Evolutionary conservation across 2,888 invertebrate genomes (phyloP).

Genomic region (Nasonia oneida): DNA sequence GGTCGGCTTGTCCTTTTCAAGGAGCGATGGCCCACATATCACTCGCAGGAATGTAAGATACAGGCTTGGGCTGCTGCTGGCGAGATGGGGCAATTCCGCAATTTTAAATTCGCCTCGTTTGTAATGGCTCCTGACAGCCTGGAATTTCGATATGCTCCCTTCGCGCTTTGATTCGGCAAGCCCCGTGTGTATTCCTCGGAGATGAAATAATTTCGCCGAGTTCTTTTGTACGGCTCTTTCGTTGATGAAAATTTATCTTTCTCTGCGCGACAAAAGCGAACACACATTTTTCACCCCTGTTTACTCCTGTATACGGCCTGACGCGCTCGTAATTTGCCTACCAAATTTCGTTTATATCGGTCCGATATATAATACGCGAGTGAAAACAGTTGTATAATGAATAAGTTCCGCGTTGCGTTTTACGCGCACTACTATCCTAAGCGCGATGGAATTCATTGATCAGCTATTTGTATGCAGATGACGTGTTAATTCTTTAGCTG

Average conservation of each 20-base stretch:
- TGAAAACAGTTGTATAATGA: background rate
- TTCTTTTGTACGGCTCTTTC: background rate
- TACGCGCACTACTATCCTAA: background rate
- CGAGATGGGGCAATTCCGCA: background rate
- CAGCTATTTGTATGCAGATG: background rate
- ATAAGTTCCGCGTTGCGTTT: background rate
- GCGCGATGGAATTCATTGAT: background rate
- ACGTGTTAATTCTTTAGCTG: too few relatives aligned
- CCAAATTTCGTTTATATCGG: too few relatives aligned
- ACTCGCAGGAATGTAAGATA: slow-evolving; percentile 27
- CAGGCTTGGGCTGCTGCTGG: background rate
- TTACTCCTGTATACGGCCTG: too few relatives aligned
- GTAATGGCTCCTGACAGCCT: slow-evolving; percentile 27
- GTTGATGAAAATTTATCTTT: background rate
- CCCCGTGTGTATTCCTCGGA: background rate
- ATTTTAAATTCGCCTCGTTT: slow-evolving; percentile 37
- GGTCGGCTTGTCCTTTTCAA: slow-evolving; percentile 3
- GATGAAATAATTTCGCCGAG: background rate
- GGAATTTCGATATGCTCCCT: slow-evolving; percentile 29
- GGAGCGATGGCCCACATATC: slow-evolving; percentile 32
- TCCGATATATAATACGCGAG: too few relatives aligned
- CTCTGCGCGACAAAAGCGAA: background rate
- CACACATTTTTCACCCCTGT: too few relatives aligned
- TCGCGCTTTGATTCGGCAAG: background rate
- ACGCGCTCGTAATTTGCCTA: too few relatives aligned